Percentiles rank a stretch among this genome's conserved stretches.
These are phyloP conservation scores for Orthosia incerta DNA, from an alignment of 2,888 invertebrate genomes.

Conservation along the genomic window DNA sequence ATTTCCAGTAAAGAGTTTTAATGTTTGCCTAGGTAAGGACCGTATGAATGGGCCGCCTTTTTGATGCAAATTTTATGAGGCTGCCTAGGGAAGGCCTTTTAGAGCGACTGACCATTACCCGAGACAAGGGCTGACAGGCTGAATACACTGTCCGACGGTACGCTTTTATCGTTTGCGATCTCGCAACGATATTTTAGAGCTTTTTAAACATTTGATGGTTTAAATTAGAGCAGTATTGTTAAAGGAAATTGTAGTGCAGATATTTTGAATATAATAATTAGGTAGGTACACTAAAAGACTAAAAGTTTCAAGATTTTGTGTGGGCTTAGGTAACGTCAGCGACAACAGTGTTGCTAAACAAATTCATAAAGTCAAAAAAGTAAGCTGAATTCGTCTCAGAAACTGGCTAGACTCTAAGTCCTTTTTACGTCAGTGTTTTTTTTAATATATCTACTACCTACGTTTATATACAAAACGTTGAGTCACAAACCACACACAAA, in stretches of 20 bases:
- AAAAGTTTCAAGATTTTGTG: neutral
- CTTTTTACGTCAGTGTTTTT: neutral
- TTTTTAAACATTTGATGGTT: slow-evolving; percentile 35
- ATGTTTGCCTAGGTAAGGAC: slow-evolving; percentile 76
- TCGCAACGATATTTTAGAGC: slow-evolving; percentile 50
- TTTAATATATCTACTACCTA: neutral
- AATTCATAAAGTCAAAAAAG: too few relatives aligned
- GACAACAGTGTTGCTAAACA: neutral
- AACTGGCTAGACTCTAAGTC: neutral
- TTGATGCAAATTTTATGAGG: slow-evolving; percentile 88
- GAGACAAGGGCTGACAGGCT: slow-evolving; percentile 79
- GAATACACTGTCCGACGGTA: slow-evolving; percentile 78
- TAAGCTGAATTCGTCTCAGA: neutral
- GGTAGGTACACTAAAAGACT: neutral
- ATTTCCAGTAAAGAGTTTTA: slow-evolving; percentile 64
- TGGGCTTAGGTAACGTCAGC: neutral
- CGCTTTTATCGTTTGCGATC: slow-evolving; percentile 59
- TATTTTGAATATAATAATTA: neutral
- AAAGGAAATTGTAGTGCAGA: neutral
- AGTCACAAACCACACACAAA: neutral
- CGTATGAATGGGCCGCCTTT: slow-evolving; percentile 78
- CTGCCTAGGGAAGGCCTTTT: slow-evolving; percentile 77
- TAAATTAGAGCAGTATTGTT: slow-evolving; percentile 17
- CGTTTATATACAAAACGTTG: too few relatives aligned
- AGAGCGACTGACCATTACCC: slow-evolving; percentile 85